These are phyloP conservation scores for Idaea straminata DNA, from an alignment of 2,888 invertebrate genomes.

Conservation along the genomic window DNA sequence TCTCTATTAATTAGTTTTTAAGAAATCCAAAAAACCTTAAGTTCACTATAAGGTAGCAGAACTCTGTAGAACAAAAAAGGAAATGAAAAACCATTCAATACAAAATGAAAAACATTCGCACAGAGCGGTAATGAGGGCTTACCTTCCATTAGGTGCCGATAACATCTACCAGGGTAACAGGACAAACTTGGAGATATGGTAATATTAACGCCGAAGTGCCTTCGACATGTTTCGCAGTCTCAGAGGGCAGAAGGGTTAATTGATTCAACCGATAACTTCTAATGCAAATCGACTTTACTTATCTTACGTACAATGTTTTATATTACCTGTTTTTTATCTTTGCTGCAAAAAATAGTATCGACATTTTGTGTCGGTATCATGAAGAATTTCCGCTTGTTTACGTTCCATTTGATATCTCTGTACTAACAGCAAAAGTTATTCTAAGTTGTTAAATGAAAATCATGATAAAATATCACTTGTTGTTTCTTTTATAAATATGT, in stretches of 20 bases:
- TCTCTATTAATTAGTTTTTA: too few species aligned
- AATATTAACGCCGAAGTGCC: slow-evolving; percentile 14
- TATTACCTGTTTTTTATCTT: neutral
- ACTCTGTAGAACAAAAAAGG: neutral
- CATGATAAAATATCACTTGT: too few species aligned
- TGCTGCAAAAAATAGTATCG: neutral
- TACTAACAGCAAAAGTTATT: neutral
- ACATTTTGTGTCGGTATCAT: neutral
- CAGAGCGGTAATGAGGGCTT: slow-evolving; percentile 3
- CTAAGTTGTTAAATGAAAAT: too few species aligned
- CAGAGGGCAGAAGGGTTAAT: slow-evolving; percentile 35
- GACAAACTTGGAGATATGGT: slow-evolving; percentile 22
- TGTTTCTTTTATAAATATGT: too few species aligned
- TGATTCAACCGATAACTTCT: slow-evolving; percentile 31
- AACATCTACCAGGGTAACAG: slow-evolving; percentile 1
- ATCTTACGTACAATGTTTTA: slow-evolving; percentile 15
- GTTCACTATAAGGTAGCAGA: neutral
- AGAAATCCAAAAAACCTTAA: slow-evolving; percentile 9
- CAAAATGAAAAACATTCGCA: slow-evolving; percentile 6
- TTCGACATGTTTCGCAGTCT: slow-evolving; percentile 12
- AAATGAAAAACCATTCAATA: slow-evolving; percentile 13
- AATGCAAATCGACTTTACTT: slow-evolving; percentile 29
- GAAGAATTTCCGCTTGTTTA: neutral
- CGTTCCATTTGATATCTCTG: neutral
- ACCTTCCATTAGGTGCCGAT: slow-evolving; percentile 11